Percentiles rank a stretch among this genome's conserved stretches.
phyloP scores from a whole-genome alignment of 2,888 invertebrate species.

The Ethmia dodecea region DNA sequence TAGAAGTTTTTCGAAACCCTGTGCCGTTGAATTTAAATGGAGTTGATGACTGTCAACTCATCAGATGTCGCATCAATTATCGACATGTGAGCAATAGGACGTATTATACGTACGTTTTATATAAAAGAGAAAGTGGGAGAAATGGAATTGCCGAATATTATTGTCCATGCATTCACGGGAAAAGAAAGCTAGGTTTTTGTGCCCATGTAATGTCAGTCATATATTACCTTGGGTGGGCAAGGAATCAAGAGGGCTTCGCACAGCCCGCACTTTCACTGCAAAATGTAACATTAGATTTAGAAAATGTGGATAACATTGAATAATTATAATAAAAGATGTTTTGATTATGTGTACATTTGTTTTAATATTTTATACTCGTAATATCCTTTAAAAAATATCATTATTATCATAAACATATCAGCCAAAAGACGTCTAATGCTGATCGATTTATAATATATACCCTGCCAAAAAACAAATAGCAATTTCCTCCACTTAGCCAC shows the following conservation, averaged over 20 bases:
- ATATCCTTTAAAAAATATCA: slow-evolving; percentile 2
- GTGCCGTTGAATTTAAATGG: background rate
- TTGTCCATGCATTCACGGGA: slow-evolving; percentile 15
- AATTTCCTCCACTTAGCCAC: slow-evolving; percentile 8
- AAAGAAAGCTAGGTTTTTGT: slow-evolving; percentile 15
- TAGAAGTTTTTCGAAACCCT: slow-evolving; percentile 1
- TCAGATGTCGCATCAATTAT: slow-evolving; percentile 1
- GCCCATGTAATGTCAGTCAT: slow-evolving; percentile 16
- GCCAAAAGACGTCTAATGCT: background rate
- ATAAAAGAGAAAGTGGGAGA: slow-evolving; percentile 3
- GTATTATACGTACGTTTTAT: slow-evolving; percentile 18
- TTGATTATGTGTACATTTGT: background rate
- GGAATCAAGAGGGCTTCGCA: slow-evolving; percentile 2
- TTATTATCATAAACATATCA: background rate
- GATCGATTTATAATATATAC: slow-evolving; percentile 1
- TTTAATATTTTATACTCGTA: background rate
- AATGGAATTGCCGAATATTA: slow-evolving; percentile 11
- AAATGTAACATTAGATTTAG: background rate
- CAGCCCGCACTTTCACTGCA: background rate
- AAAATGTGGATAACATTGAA: background rate
- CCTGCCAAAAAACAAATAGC: slow-evolving; percentile 5
- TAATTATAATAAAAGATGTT: background rate
- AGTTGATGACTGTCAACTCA: background rate
- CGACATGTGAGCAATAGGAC: slow-evolving; percentile 7
- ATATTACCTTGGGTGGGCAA: slow-evolving; percentile 16